Percentiles rank a stretch among this genome's conserved stretches.
phyloP scores from a whole-genome alignment of 1,140 invertebrate genomes.

The Phenacoccus solenopsis region DNA sequence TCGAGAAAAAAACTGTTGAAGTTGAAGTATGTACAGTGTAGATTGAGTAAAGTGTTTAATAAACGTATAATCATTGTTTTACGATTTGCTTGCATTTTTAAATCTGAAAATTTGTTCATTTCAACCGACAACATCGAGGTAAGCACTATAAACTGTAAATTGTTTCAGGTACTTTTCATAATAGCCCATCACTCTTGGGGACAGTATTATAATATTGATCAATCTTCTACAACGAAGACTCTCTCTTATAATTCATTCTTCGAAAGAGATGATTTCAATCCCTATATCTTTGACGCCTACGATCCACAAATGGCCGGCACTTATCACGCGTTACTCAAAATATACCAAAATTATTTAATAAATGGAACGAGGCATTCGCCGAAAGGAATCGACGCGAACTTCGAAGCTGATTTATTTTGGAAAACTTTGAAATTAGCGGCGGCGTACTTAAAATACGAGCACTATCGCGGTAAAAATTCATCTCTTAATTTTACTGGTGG shows the following conservation, averaged over 20 bases:
- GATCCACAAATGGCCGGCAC: neutral
- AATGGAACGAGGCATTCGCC: neutral
- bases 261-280: no score
- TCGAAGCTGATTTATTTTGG: neutral
- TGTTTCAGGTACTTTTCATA: no score
- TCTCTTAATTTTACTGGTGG: neutral
- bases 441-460: neutral
- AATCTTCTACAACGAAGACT: neutral
- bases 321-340: neutral
- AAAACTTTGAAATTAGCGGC: neutral
- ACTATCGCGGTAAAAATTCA: neutral
- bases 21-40: no score
- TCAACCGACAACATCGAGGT: no score
- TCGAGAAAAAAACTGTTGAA: no score
- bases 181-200: no score
- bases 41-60: no score
- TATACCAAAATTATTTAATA: neutral
- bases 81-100: no score
- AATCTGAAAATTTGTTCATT: no score
- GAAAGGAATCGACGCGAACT: neutral
- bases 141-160: no score
- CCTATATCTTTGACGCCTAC: neutral
- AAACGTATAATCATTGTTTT: no score
- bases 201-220: neutral
- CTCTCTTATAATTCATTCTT: neutral